Percentiles rank a stretch among this genome's conserved stretches.
phyloP scores from a whole-genome alignment of 1,140 invertebrate genomes.

The Ceratosolen fusciceps region DNA sequence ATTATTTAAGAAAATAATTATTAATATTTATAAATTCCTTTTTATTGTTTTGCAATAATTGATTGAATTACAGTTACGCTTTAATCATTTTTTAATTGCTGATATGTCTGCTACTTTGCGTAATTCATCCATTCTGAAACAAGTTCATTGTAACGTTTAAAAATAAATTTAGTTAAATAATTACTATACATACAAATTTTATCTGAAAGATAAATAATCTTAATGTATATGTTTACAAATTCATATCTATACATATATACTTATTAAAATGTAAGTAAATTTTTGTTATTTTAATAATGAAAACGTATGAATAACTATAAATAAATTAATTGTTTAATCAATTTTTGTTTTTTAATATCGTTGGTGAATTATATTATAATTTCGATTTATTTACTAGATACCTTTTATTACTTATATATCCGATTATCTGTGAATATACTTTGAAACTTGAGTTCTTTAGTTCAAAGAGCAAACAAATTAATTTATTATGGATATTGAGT shows the following conservation, averaged over 20 bases:
- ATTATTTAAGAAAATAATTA: too few relatives aligned
- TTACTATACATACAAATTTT: neutral
- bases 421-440: neutral
- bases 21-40: too few relatives aligned
- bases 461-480: neutral
- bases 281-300: neutral
- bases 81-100: too few relatives aligned
- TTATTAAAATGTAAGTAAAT: neutral
- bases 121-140: neutral
- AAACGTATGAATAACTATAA: neutral
- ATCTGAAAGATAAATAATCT: neutral
- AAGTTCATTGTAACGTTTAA: neutral
- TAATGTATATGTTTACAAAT: neutral
- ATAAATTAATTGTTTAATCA: neutral
- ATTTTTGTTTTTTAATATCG: neutral
- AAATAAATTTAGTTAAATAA: conserved; percentile 2
- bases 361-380: too few relatives aligned
- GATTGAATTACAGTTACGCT: too few relatives aligned
- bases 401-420: neutral
- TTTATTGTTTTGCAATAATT: too few relatives aligned
- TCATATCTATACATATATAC: neutral
- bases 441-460: neutral
- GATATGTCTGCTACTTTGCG: too few relatives aligned
- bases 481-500: conserved; percentile 18
- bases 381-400: neutral